phyloP scores from a whole-genome alignment of 1,140 invertebrate genomes.

The Drosophila mayri region DNA sequence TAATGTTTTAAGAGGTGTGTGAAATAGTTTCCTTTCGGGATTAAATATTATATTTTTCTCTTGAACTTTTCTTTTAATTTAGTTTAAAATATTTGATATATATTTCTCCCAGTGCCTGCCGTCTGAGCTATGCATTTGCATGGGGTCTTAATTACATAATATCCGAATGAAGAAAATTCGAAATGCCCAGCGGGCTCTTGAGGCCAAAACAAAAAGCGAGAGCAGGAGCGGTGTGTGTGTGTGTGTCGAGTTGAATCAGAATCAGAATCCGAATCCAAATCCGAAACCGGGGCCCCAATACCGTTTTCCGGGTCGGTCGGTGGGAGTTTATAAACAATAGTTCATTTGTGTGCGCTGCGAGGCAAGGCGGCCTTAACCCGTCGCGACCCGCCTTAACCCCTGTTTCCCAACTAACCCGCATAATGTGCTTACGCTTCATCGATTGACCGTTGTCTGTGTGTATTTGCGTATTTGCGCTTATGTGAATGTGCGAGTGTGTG shows the following conservation, averaged over 20 bases:
- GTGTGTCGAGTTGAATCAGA: neutral
- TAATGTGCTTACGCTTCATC: constrained; percentile 70
- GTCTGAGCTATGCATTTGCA: constrained; percentile 21
- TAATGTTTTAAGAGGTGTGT: too few relatives aligned
- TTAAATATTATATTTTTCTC: too few relatives aligned
- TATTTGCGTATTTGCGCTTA: constrained; percentile 15
- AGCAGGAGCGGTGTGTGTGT: neutral
- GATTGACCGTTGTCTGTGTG: constrained; percentile 57
- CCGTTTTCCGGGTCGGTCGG: constrained; percentile 19
- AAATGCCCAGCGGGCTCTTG: constrained; percentile 35
- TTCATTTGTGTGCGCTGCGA: constrained; percentile 63
- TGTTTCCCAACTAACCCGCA: constrained; percentile 56
- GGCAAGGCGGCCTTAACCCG: constrained; percentile 14
- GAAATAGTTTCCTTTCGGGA: neutral
- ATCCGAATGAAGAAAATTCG: constrained; percentile 38
- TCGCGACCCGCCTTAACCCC: constrained; percentile 21
- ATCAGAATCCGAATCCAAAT: constrained; percentile 1
- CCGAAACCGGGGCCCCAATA: constrained; percentile 5
- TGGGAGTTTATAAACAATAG: constrained; percentile 73
- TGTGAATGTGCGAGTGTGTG: neutral
- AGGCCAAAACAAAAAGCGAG: constrained; percentile 25
- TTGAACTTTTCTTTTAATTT: neutral
- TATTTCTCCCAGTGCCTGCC: neutral
- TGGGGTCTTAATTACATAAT: constrained; percentile 61
- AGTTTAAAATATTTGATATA: too few relatives aligned